Evolutionary conservation across 2,113 vertebrate genomes (phyloP), one percentile per base, ranked within the genome.

Genomic region (Morone saxatilis): DNA sequence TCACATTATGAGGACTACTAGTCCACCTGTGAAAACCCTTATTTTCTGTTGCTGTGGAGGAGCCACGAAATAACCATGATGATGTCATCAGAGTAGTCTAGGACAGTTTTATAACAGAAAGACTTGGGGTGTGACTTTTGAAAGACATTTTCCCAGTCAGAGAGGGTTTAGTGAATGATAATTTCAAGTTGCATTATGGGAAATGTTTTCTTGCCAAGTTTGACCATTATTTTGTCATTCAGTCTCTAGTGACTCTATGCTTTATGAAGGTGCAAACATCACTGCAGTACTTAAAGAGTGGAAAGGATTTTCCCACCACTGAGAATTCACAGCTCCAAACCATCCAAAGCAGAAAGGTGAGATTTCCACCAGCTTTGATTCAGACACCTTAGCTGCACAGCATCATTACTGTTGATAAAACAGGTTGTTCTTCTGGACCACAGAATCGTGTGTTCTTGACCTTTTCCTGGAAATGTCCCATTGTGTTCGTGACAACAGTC

Each of bases 371-470:
- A 36, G 54, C 57, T 57, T 31, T 40, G 16, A 9, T 13, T 53
- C 31, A 56, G 38, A 66, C 13, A 6, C 22, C 61, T 71, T 41
- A 68, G n/a, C 45, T 22, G 31, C 62, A 41, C 62, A 31, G 31
- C 67, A 81, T 70, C 48, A 25, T 53, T 20, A 25, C 51, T 38
- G 9, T 2, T 45, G 22, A 76, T 53, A 25, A 60, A 81, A 41
- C 40, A 69, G 48, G 17, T 61, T 51, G 25, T 41, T 69, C 12
- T 40, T n/a, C 11, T 45, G 6, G 66, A 40, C 20, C 60, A 36
- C 16, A 71, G 10, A 20, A 40, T 54, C 43, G 20, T 11, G 13
- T 38, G 66, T 36, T 68, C 75, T 62, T 76, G 36, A 82, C 60
- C 71, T 69, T 72, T 50, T 50, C 8, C 54, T 36, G 38, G 48